Evolutionary conservation across 1,140 invertebrate species (phyloP), one percentile per base, ranked within the genome.

Genomic region (Pseudomyrmex pallidus): DNA sequence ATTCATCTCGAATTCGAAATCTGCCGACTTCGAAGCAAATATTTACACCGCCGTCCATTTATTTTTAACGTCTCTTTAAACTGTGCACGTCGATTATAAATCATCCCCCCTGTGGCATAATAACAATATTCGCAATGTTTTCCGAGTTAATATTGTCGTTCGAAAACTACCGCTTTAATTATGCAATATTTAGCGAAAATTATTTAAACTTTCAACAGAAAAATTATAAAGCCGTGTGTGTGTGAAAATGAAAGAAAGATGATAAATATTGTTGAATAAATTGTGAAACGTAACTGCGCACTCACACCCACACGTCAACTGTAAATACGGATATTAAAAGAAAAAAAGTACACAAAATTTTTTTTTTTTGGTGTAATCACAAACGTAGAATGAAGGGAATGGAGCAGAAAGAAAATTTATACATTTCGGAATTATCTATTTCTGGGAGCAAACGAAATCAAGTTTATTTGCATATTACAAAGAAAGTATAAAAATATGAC

Each of bases 21-120:
- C 57, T 48, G 50, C 22, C 70, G 44, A 72, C 20, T 72, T 59
- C 61, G 35, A 72, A 80, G 44, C 54, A 54, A 72, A 70, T 80
- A 70, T 72, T 80, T 80, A 80, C 54, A 72, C 54, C 66, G n/a
- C 44, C n/a, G 22, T 13, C 20, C 76, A 72, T 80, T 80, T 80
- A 72, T 80, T 35, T 35, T 35, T 80, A 72, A 59, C 44, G 52
- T 78, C 66, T 78, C 76, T 76, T 76, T 70, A 70, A 78, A 78
- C 59, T 54, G 52, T 44, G 52, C 54, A 35, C 44, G 44, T 48
- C 15, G 35, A 70, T 70, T 48, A 70, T 57, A 48, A 20, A 57
- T 59, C n/a, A n/a, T n/a, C n/a, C 57, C 44, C 15, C 7, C 20
- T 46, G 44, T 35, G 52, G 25, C 46, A 22, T 52, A 25, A 68